Evolutionary conservation across 2,797 vertebrate genomes (phyloP), one percentile per base, ranked within the genome.

Genomic region (Cyclopterus lumpus): DNA sequence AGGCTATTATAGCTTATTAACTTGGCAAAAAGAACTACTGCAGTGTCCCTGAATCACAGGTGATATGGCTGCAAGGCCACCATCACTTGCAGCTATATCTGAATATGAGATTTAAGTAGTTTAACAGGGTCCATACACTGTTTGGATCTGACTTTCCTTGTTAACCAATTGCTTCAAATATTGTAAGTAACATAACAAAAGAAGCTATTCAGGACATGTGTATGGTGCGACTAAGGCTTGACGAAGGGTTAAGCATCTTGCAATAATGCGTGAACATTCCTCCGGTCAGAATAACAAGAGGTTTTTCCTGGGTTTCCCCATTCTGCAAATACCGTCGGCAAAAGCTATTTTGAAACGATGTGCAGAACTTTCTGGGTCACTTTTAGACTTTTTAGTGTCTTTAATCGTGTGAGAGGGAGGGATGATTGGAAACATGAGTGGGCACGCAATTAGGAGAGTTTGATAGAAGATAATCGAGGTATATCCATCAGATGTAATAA

Each of bases 381-480:
- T 72, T 34, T 51, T 34, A 0, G 38, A 28, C 5, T 6, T n/a
- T n/a, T n/a, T n/a, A n/a, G 4, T 26, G 44, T 42, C 51, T 72
- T 68, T 71, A 34, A 62, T 66, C 26, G 44, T 5, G 32, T 18
- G 49, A 61, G 26, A 55, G 24, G 46, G 24, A 8, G 18, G 51
- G 32, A 36, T 8, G 54, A 60, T 57, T 57, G 49, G 53, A 62
- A 46, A 58, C 63, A 42, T 22, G 28, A 76, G 57, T 16, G 2
- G 44, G 53, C 44, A 61, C 48, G 67, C 54, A 64, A 80, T 77
- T 71, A 42, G 46, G 34, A 70, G 2, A 65, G 6, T 65, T 38
- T 57, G n/a, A 58, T 26, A 59, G 61, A 57, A 48, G 26, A 28
- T 28, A 51, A 64, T 49, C 0, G 1, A 22, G 57, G 22, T 8